Evolutionary conservation across 2,113 vertebrate species (phyloP).

Genomic region (Lichenostomus cassidix): DNA sequence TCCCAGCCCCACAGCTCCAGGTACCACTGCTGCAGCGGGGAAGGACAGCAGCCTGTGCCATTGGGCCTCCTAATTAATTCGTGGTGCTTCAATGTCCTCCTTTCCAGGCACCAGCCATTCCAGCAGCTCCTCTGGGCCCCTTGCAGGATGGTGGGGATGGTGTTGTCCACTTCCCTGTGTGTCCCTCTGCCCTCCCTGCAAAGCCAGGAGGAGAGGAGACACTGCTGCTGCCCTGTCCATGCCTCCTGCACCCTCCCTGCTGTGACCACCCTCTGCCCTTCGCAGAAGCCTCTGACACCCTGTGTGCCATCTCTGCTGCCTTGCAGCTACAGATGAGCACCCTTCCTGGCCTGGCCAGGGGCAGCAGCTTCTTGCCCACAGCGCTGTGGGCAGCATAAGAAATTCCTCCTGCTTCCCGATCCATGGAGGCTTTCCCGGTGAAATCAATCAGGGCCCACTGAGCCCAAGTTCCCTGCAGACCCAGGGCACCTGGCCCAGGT

Average conservation of each 20-base stretch:
- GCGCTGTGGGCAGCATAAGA: rapidly evolving
- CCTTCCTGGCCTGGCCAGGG: background rate
- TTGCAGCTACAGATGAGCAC: background rate
- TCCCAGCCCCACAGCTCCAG: background rate
- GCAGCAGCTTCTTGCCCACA: rapidly evolving
- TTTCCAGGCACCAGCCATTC: background rate
- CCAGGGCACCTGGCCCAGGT: background rate
- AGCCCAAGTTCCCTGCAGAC: background rate
- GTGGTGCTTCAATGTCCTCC: background rate
- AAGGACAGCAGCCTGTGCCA: background rate
- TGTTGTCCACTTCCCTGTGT: rapidly evolving
- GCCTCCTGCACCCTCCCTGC: background rate
- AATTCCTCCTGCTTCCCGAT: background rate
- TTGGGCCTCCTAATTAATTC: background rate
- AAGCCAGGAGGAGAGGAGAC: rapidly evolving
- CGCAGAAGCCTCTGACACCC: background rate
- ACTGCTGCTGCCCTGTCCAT: rapidly evolving
- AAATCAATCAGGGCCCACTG: background rate
- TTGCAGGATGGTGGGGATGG: rapidly evolving
- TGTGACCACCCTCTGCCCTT: background rate
- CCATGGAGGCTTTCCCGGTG: background rate
- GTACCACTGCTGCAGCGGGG: rapidly evolving
- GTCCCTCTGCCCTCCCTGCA: background rate
- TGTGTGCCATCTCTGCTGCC: rapidly evolving
- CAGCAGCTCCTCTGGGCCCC: background rate